Evolutionary conservation across 2,797 vertebrate genomes (phyloP).

Genomic region (Syngnathus rostellatus): DNA sequence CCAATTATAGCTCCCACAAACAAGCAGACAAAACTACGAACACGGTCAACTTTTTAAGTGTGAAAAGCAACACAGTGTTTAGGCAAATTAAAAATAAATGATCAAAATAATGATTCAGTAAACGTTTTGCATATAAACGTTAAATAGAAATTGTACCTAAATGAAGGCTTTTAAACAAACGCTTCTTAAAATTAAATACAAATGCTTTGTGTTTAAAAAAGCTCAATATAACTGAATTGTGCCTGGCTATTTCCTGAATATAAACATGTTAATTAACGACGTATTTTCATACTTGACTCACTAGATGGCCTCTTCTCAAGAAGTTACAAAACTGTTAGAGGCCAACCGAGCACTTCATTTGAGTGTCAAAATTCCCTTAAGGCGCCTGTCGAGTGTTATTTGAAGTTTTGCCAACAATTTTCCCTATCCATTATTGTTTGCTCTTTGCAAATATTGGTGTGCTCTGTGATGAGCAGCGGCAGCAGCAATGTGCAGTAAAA

Average conservation of each 20-base stretch:
- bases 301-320: not conserved
- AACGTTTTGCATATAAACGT: too few species aligned
- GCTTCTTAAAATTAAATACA: too few species aligned
- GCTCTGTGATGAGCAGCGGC: not conserved
- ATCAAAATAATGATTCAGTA: too few species aligned
- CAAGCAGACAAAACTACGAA: too few species aligned
- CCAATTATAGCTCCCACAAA: not conserved
- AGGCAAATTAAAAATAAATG: too few species aligned
- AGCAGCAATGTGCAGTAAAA: constrained; percentile 12
- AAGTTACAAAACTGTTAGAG: not conserved
- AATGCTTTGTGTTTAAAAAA: too few species aligned
- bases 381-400: constrained; percentile 1
- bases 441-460: not conserved
- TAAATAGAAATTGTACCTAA: too few species aligned
- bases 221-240: too few species aligned
- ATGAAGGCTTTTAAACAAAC: too few species aligned
- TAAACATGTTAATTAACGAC: not conserved
- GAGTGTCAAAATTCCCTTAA: not conserved
- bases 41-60: too few species aligned
- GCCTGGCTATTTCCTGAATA: not conserved
- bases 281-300: not conserved
- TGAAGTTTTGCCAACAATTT: not conserved
- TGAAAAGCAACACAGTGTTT: too few species aligned
- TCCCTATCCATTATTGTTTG: not conserved
- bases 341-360: not conserved